Percentiles rank a stretch among this genome's conserved stretches.
Conservation (phyloP, 2,797 vertebrate genomes). For the Ficedula albicollis region DNA sequence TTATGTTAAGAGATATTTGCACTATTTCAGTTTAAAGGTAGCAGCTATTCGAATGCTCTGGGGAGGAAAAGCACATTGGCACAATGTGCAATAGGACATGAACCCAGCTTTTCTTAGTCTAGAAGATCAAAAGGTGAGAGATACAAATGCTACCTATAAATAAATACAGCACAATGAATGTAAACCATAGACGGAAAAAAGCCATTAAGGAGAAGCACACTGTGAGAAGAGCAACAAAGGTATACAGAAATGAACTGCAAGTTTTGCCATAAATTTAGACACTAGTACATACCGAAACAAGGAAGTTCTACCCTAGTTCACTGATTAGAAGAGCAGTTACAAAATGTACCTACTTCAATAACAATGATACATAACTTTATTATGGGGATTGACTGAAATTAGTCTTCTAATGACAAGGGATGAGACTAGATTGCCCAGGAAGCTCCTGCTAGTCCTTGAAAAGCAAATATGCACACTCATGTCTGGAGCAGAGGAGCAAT, state of each 20-base stretch:
- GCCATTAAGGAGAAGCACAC: not conserved
- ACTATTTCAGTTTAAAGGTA: not conserved
- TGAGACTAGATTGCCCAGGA: not conserved
- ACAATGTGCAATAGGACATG: not conserved
- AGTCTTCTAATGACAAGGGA: not conserved
- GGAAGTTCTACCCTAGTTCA: fast-evolving
- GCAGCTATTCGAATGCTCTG: not conserved
- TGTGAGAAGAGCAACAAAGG: not conserved
- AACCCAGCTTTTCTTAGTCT: not conserved
- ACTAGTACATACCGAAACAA: not conserved
- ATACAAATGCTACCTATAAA: not conserved
- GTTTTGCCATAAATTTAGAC: not conserved
- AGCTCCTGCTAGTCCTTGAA: not conserved
- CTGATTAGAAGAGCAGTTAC: not conserved
- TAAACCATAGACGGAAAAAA: not conserved
- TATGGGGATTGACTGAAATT: not conserved
- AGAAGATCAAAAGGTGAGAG: not conserved
- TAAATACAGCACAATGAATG: not conserved
- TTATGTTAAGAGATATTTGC: not conserved
- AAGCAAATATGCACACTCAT: constrained; percentile 48
- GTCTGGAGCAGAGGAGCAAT: not conserved
- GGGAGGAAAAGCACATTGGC: not conserved
- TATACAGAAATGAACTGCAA: not conserved
- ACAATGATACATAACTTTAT: not conserved
- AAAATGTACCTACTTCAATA: not conserved